Base-by-base conservation (phyloP, 2,113 vertebrate genomes). In the Heptranchias perlo region DNA sequence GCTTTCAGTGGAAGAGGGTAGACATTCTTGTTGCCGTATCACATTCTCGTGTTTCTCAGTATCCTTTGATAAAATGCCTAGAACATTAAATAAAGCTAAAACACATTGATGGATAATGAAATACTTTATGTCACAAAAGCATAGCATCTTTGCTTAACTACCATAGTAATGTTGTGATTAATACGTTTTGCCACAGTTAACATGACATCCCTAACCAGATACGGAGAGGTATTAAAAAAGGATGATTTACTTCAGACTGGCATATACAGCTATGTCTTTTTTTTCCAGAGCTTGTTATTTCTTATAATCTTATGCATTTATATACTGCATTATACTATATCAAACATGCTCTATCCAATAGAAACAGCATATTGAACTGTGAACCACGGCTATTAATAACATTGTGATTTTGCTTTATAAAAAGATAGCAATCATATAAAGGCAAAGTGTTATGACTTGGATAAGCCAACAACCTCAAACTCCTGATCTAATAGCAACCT, bases 41-140 rank as follows among this genome's bases (percentile, higher is more conserved):
- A 93, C n/a, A 25, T 52, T 11, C 6, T 23, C 2, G 16, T 28
- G 47, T 87, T 87, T 47, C 58, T 16, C 82, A 86, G 18, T 86
- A 87, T 28, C 1, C 8, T 87, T 25, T 62, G 89, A 62, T 93
- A n/a, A 62, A 62, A 62, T 62, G 14, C 35, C 35, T 35, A 28
- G 31, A 93, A 23, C 16, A 62, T 67, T 94, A 47, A 49, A 67
- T 94, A 94, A 94, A 67, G 62, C 39, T 44, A 94, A 94, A 67
- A 47, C n/a, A 94, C 44, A 67, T 14, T 65, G 7, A 49, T 47
- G 25, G 94, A 21, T 69, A 69, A 47, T 95, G 8, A 69, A 69
- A 35, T 69, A 95, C 11, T 69, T 69, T 52, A 95, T 95, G 3
- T 69, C 23, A 49, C 65, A 69, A 69, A 69, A 49, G 8, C 28